Base-by-base conservation (phyloP, 2,888 invertebrate genomes). In the Leptinotarsa tumamoca region DNA sequence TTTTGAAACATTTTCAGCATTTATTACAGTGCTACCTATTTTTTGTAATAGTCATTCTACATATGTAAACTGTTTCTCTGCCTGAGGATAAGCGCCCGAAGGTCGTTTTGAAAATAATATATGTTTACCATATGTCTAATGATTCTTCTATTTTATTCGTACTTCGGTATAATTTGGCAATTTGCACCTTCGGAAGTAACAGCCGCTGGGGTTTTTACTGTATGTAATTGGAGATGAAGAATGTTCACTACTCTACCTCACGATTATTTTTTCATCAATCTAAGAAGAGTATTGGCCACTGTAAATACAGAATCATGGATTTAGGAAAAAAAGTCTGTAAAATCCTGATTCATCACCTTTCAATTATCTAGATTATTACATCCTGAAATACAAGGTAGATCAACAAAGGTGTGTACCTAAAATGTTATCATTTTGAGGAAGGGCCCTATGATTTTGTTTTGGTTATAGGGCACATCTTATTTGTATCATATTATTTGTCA, bases 61-160 rank as follows among this genome's bases (percentile, higher is more conserved):
- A 63, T 63, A 63, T 63, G 33, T 63, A 21, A 33, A 63, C n/a
- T 33, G 33, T 5, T 63, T 17, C 10, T 43, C 43, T 63, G 63
- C 33, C 63, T 14, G n/a, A 43, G 63, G 63, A 63, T 63, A 1
- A 21, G 18, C 58, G 13, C 23, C 13, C 58, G 14, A 58, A 58
- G n/a, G 4, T 5, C 5, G 10, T 63, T 63, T 33, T 33, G 63
- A 13, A 33, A 63, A 63, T 63, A 63, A 15, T 63, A 63, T 63
- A 43, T 63, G 63, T 33, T 63, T n/a, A 63, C 63, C 63, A 63
- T 63, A 63, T 63, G 63, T n/a, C 63, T 63, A 63, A 63, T 63
- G 63, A 21, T 43, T 33, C 27, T 15, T 63, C 17, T 43, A 15
- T 63, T 43, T 17, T 33, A 27, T 27, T 33, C 14, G n/a, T 33